Evolutionary conservation across 2,888 invertebrate species (phyloP).

Genomic region (Dryococelus australis): DNA sequence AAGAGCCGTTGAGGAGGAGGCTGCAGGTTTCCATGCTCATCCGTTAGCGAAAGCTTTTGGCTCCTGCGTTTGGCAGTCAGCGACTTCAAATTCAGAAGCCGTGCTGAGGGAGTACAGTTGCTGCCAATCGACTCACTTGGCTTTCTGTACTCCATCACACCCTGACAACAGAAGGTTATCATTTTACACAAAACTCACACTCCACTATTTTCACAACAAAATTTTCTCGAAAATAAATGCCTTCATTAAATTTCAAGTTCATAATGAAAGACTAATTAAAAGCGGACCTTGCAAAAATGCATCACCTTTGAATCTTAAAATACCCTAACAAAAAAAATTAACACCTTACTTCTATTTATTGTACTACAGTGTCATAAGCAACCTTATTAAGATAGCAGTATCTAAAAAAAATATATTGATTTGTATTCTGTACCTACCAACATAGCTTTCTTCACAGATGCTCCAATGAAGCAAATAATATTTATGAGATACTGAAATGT

Average conservation of each 20-base stretch:
- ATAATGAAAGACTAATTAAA: neutral
- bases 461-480: too few species aligned
- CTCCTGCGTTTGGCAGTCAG: conserved; percentile 56
- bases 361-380: too few species aligned
- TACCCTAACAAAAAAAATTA: too few species aligned
- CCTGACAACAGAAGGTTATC: conserved; percentile 48
- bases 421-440: too few species aligned
- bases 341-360: too few species aligned
- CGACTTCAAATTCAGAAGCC: conserved; percentile 61
- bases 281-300: too few species aligned
- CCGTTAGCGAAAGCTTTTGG: conserved; percentile 51
- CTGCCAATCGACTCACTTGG: conserved; percentile 76
- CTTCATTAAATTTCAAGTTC: neutral
- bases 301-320: too few species aligned
- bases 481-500: too few species aligned
- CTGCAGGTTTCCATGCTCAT: conserved; percentile 63
- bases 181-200: neutral
- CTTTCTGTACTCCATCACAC: conserved; percentile 64
- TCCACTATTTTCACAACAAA: neutral
- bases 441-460: too few species aligned
- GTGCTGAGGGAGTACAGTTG: conserved; percentile 65
- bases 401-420: too few species aligned
- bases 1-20: conserved; percentile 58
- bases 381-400: too few species aligned
- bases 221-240: neutral